Conservation (phyloP, 2,797 vertebrate genomes). For the Amphiprion clarkii region DNA sequence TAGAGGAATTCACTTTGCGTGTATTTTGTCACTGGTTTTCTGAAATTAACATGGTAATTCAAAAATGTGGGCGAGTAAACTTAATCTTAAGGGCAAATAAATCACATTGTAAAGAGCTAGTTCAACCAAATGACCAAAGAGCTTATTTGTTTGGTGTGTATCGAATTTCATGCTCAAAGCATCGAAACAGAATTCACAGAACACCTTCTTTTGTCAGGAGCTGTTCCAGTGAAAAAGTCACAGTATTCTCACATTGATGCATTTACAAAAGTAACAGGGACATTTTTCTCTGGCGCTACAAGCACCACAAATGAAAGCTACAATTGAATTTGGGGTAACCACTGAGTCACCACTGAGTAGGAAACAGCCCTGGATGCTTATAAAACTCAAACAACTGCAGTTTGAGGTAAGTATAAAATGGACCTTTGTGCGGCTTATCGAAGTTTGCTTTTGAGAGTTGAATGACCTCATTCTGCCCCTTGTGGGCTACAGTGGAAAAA, state of each 20-base stretch:
- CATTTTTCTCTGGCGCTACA: too few species aligned
- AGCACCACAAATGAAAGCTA: too few species aligned
- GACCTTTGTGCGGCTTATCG: background rate
- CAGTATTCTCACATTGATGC: background rate
- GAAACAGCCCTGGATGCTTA: background rate
- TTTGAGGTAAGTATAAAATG: background rate
- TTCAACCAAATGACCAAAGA: background rate
- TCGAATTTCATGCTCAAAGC: too few species aligned
- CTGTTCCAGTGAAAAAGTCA: background rate
- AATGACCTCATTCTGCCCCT: too few species aligned
- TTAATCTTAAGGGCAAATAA: background rate
- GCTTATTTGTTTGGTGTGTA: background rate
- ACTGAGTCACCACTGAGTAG: background rate
- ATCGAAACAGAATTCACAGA: too few species aligned
- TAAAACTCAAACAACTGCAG: too few species aligned
- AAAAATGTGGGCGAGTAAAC: background rate
- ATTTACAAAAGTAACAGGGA: too few species aligned
- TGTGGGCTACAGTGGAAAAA: too few species aligned
- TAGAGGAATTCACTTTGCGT: conserved; percentile 19
- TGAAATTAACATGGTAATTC: background rate
- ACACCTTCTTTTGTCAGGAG: too few species aligned
- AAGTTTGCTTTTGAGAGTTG: background rate
- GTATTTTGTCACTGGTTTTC: conserved; percentile 6
- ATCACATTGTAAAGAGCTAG: background rate
- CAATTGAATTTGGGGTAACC: too few species aligned